These are phyloP conservation scores for Brachyrhaphis roseni DNA, from an alignment of 2,797 vertebrate species.

Conservation along the genomic window DNA sequence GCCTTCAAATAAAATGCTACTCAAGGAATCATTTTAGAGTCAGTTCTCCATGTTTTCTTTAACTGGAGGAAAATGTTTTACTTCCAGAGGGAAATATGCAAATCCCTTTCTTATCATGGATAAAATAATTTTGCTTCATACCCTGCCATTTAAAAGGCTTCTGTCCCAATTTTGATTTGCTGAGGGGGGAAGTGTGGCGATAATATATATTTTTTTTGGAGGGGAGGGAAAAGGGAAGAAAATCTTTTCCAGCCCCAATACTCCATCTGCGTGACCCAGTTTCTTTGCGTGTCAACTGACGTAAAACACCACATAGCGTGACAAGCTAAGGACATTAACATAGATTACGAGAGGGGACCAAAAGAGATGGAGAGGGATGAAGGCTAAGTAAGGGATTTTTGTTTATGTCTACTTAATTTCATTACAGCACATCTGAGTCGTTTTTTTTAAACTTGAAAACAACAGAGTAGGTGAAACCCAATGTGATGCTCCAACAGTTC, in stretches of 20 bases:
- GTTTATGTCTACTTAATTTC: not conserved
- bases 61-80: not conserved
- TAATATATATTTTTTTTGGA: not conserved
- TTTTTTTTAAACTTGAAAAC: not conserved
- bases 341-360: conserved; percentile 61
- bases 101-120: not conserved
- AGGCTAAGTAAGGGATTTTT: conserved; percentile 15
- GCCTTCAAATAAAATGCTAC: no score
- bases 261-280: conserved; percentile 67
- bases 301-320: conserved; percentile 49
- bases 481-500: conserved; percentile 48
- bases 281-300: conserved; percentile 71
- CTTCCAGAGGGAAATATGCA: not conserved
- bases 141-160: not conserved
- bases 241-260: conserved; percentile 30
- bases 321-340: conserved; percentile 61
- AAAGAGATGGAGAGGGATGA: conserved; percentile 14
- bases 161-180: not conserved
- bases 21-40: not conserved
- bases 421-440: not conserved
- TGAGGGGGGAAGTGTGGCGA: not conserved
- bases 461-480: conserved; percentile 15
- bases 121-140: not conserved
- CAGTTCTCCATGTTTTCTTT: not conserved
- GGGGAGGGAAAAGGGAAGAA: conserved; percentile 12